A percentile compares a stretch with the other conserved stretches of the same genome.
Conservation (phyloP, 1,140 invertebrate genomes). For the Babylonia areolata region DNA sequence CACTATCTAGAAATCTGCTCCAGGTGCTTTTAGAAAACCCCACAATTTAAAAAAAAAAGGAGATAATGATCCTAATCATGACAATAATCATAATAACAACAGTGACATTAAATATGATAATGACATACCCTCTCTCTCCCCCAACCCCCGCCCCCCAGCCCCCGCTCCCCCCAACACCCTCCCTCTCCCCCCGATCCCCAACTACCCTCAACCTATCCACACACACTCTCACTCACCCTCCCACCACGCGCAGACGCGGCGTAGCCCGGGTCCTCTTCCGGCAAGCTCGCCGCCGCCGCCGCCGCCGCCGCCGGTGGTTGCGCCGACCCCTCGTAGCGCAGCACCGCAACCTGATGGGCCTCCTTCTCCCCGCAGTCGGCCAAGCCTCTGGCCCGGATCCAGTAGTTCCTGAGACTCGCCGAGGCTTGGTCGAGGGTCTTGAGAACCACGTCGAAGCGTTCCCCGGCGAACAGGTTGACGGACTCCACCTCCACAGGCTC, state of each 20-base stretch:
- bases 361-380: constrained; percentile 87
- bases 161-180: background rate
- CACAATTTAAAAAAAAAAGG: no score
- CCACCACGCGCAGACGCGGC: constrained; percentile 74
- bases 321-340: constrained; percentile 60
- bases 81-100: no score
- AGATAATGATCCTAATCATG: no score
- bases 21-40: no score
- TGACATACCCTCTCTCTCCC: no score
- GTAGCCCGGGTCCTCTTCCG: constrained; percentile 82
- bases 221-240: constrained; percentile 46
- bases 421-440: constrained; percentile 80
- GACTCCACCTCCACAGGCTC: constrained; percentile 80
- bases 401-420: constrained; percentile 80
- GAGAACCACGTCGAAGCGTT: constrained; percentile 85
- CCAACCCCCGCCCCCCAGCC: background rate
- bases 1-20: no score
- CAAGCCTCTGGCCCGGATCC: constrained; percentile 86
- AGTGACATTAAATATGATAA: no score
- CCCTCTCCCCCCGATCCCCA: no score
- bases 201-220: background rate
- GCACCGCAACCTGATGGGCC: constrained; percentile 85
- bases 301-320: no score
- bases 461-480: constrained; percentile 55
- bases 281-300: constrained; percentile 45